Evolutionary conservation across 2,113 vertebrate species (phyloP).

Genomic region (Tragelaphus imberbis): DNA sequence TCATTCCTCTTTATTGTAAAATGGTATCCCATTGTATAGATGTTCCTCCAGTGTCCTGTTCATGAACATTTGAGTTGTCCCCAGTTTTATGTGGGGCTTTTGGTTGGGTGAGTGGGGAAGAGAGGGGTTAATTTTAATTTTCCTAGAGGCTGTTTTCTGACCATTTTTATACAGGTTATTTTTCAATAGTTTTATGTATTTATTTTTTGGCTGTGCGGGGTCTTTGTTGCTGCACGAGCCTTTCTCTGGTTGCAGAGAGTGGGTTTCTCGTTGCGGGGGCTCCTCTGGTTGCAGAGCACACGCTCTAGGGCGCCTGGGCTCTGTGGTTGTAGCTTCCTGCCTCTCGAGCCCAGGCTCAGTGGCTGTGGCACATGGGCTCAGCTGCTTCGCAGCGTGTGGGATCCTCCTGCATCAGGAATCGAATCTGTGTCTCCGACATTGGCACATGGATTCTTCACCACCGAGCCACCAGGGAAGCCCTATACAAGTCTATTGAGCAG

Average conservation of each 20-base stretch:
- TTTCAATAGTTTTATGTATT: background rate
- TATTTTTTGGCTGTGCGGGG: rapidly evolving
- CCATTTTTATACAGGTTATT: background rate
- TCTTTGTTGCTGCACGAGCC: background rate
- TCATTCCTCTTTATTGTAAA: background rate
- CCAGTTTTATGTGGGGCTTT: background rate
- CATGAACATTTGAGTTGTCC: background rate
- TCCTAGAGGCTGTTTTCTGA: background rate
- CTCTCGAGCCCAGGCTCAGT: background rate
- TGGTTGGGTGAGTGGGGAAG: background rate
- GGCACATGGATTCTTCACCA: background rate
- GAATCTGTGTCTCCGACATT: background rate
- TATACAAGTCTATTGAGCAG: background rate
- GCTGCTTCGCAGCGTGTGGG: background rate
- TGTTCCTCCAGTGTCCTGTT: background rate
- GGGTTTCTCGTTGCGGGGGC: background rate
- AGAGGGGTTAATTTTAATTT: background rate
- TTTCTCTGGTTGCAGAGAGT: background rate
- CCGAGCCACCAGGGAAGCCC: background rate
- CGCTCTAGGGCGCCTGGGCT: background rate
- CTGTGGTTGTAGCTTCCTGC: background rate
- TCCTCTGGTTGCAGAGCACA: background rate
- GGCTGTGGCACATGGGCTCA: background rate
- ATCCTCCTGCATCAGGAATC: background rate
- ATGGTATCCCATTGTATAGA: background rate